These are phyloP conservation scores for Cheilosia urbana DNA, from an alignment of 2,888 invertebrate genomes.

Conservation along the genomic window DNA sequence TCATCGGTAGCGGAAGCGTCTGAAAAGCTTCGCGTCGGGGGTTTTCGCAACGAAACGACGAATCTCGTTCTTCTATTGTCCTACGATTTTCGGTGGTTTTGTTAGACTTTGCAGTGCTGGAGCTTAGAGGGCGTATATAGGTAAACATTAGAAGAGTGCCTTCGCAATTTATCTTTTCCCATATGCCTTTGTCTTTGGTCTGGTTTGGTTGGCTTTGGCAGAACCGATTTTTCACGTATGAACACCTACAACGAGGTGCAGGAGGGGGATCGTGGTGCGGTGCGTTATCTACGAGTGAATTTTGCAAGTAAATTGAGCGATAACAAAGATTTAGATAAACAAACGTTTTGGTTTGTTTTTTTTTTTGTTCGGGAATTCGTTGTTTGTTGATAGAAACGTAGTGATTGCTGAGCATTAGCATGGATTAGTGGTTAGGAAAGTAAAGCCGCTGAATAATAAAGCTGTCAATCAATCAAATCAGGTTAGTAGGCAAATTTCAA, in stretches of 20 bases:
- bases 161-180: conserved; percentile 39
- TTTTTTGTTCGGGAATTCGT: conserved; percentile 3
- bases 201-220: conserved; percentile 7
- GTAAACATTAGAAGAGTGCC: not conserved
- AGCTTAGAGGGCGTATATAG: conserved; percentile 27
- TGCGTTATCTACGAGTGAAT: conserved; percentile 13
- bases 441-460: not conserved
- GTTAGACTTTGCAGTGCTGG: conserved; percentile 30
- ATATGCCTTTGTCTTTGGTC: not conserved
- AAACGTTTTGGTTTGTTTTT: not conserved
- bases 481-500: not conserved
- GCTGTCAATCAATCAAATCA: no score
- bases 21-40: conserved; percentile 64
- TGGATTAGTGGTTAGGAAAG: not conserved
- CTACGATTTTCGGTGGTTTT: conserved; percentile 50
- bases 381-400: not conserved
- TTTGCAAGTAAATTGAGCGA: conserved; percentile 8
- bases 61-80: conserved; percentile 59
- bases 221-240: conserved; percentile 17
- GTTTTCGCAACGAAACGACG: conserved; percentile 42
- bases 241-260: not conserved
- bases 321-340: conserved; percentile 30
- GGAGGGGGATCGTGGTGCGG: not conserved
- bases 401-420: not conserved
- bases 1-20: conserved; percentile 18